Base-by-base conservation (phyloP, 1,140 invertebrate genomes). In the Centruroides vittatus region DNA sequence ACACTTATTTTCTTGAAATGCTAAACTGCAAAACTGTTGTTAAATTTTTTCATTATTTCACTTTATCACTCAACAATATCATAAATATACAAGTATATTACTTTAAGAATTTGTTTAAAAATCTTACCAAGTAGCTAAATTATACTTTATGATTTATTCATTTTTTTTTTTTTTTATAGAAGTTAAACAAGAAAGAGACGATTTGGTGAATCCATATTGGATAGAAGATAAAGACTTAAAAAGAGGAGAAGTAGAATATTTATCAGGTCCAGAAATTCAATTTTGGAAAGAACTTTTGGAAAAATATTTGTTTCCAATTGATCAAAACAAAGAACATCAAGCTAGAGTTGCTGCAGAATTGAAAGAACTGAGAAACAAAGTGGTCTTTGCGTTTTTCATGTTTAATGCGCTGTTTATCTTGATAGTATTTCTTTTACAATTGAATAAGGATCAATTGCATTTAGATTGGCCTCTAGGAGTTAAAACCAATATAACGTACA, bases 241-340 rank as follows among this genome's bases (percentile, higher is more conserved):
- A 62, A 88, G 91, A 70, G 90, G 91, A 47, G 87, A 91, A 73
- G 86, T 93, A 12, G 88, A 92, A 68, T 89, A 85, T 66, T 74
- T 96, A 48, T 84, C 82, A 4, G 83, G 84, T 62, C 79, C 83
- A 47, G 93, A 97, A 76, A 80, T 86, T 54, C 79, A 82, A 50
- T 98, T 98, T 72, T 98, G 93, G 93, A 90, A 88, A 72, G 93
- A 96, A 65, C 76, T 98, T 11, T 81, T 98, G 57, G 64, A 67
- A 12, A 70, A 72, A 55, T 71, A 72, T 58, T 59, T 71, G 3
- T 65, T 65, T 46, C 70, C 70, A 10, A 60, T 72, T 9, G 70
- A 71, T 10, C 57, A 70, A 9, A 61, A 72, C 54, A 69, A 66
- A 52, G 64, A 69, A 35, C 67, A 70, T 59, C 64, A 70, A 51